Base-by-base conservation (phyloP, 2,888 invertebrate genomes). In the Carabus problematicus region DNA sequence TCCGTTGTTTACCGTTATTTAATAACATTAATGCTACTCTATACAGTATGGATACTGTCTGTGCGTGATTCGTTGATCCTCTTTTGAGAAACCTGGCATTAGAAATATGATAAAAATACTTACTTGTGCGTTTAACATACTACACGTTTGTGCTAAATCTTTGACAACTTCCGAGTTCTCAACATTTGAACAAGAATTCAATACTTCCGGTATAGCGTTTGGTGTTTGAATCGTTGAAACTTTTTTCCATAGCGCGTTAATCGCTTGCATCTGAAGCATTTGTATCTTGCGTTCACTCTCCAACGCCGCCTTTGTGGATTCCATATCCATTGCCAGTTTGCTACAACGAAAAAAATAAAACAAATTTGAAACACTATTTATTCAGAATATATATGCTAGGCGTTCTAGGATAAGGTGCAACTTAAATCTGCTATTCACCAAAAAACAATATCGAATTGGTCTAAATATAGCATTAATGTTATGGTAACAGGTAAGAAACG, bases 181-280 rank as follows among this genome's bases (percentile, higher is more conserved):
- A 54, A 76, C 78, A 67, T 75, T 72, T 11, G 76, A 77, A 64
- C 81, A 77, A 59, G 80, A 77, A 67, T 74, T 76, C 55, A 73
- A 73, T 8, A 72, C 58, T 29, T 79, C 79, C 16, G 77, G 76
- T 55, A 73, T 76, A 42, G 73, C 75, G 6, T 77, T 79, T 1
- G 84, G 82, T 29, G 29, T 29, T 71, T 90, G 90, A 74, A 92
- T 81, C 0, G 88, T 87, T 12, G 91, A 90, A 1, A 93, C 91
- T 79, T 93, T 93, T 80, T 93, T 93, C 94, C 94, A 95, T 2
- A 95, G 82, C 0, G 94, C 94, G 77, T 92, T 92, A 75, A 95
- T 95, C 3, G 95, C 94, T 81, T 95, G 94, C 89, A 94, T 93
- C 82, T 95, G 95, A 59, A 95, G 82, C 77, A 93, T 89, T 75